phyloP scores from a whole-genome alignment of 2,888 invertebrate species.

The Hoplodrina blanda region DNA sequence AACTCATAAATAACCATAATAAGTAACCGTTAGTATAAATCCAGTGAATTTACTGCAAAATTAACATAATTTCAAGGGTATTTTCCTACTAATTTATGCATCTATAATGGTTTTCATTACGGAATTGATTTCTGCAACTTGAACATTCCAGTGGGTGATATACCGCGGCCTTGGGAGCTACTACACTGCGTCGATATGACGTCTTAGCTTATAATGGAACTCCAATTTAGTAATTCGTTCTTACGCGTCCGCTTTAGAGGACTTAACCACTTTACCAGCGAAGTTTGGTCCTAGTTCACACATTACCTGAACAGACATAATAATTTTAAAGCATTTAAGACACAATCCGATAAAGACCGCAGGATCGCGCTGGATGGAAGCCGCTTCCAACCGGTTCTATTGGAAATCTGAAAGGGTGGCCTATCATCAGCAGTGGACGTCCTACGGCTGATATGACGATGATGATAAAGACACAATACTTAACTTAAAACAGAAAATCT shows the following conservation, averaged over 20 bases:
- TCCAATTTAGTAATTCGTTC: conserved; percentile 38
- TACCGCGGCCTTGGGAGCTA: conserved; percentile 20
- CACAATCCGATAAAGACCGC: too few relatives aligned
- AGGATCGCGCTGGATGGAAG: too few relatives aligned
- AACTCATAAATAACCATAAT: conserved; percentile 12
- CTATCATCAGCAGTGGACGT: too few relatives aligned
- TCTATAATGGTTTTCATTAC: conserved; percentile 30
- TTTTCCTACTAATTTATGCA: conserved; percentile 29
- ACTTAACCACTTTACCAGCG: not conserved
- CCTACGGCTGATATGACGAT: too few relatives aligned
- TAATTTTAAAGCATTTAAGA: too few relatives aligned
- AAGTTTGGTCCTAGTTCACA: not conserved
- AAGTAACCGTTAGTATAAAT: conserved; percentile 17
- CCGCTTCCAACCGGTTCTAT: too few relatives aligned
- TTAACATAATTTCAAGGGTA: conserved; percentile 29
- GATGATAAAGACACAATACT: too few relatives aligned
- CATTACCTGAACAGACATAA: too few relatives aligned
- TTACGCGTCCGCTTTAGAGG: conserved; percentile 26
- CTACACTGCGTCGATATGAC: conserved; percentile 35
- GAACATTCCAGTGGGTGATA: conserved; percentile 40
- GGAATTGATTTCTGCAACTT: conserved; percentile 44
- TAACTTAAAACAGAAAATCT: too few relatives aligned
- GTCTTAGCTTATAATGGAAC: conserved; percentile 38
- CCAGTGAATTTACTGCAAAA: conserved; percentile 14
- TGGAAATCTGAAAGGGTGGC: too few relatives aligned